These are phyloP conservation scores for Stegodyphus dumicola DNA, from an alignment of 1,140 invertebrate genomes.

Conservation along the genomic window DNA sequence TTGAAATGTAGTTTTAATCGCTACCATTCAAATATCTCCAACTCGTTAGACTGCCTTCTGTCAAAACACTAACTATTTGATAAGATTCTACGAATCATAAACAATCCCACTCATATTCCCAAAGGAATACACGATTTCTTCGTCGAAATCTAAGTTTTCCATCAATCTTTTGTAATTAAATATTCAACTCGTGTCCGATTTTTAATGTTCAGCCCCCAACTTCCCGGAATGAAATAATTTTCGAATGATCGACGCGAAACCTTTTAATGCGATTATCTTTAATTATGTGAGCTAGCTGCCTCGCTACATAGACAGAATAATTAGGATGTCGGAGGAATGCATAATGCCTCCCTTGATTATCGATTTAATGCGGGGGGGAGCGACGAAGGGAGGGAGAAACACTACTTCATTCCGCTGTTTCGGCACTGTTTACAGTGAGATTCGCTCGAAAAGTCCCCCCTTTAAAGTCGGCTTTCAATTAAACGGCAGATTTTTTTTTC, in stretches of 20 bases:
- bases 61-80: too few species aligned
- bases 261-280: constrained; percentile 59
- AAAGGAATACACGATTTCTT: not conserved
- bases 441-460: too few species aligned
- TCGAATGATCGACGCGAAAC: constrained; percentile 43
- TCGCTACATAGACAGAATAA: constrained; percentile 49
- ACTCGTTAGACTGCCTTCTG: too few species aligned
- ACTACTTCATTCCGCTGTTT: constrained; percentile 14
- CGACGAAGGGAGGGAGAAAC: too few species aligned
- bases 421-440: too few species aligned
- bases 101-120: too few species aligned
- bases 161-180: constrained; percentile 21
- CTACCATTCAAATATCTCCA: too few species aligned
- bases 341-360: constrained; percentile 54
- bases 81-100: too few species aligned
- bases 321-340: constrained; percentile 44
- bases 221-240: constrained; percentile 43
- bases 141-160: not conserved
- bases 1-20: too few species aligned
- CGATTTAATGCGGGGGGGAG: constrained; percentile 34
- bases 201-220: constrained; percentile 31
- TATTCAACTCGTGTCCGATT: constrained; percentile 53
- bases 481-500: too few species aligned
- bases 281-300: constrained; percentile 52
- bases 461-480: too few species aligned